These are phyloP conservation scores for Macquaria australasica DNA, from an alignment of 2,113 vertebrate species.

Conservation along the genomic window DNA sequence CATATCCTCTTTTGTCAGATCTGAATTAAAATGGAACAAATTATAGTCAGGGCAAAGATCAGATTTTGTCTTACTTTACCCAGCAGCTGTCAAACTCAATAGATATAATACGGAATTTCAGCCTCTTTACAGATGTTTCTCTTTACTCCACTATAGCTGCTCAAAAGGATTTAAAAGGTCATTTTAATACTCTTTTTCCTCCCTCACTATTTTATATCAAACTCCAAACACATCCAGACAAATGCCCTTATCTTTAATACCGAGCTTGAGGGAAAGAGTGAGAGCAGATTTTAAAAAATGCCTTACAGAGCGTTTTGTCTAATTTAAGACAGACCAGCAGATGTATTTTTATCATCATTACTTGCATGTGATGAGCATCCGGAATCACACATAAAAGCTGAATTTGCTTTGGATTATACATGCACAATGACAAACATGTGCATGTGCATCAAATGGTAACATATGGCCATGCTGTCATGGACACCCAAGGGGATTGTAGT, in stretches of 20 bases:
- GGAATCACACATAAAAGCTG: conserved; percentile 33
- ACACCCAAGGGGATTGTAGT: conserved; percentile 28
- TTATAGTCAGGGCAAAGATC: conserved; percentile 71
- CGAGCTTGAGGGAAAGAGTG: conserved; percentile 81
- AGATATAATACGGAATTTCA: conserved; percentile 54
- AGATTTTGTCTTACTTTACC: conserved; percentile 73
- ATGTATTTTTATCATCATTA: conserved; percentile 57
- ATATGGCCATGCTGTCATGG: conserved; percentile 52
- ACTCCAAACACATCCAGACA: conserved; percentile 62
- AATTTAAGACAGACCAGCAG: conserved; percentile 51
- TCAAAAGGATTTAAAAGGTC: conserved; percentile 73
- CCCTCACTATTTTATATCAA: conserved; percentile 56
- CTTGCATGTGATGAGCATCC: conserved; percentile 37
- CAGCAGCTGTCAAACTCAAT: conserved; percentile 62
- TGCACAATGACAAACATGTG: conserved; percentile 50
- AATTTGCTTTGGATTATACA: conserved; percentile 35
- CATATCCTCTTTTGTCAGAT: conserved; percentile 64
- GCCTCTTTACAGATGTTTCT: conserved; percentile 44
- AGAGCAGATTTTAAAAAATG: conserved; percentile 50
- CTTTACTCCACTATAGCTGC: conserved; percentile 37
- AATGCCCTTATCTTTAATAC: conserved; percentile 82
- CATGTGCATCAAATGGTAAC: conserved; percentile 46
- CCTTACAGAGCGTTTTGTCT: conserved; percentile 42
- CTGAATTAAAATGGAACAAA: conserved; percentile 77
- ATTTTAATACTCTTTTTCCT: conserved; percentile 63